Evolutionary conservation across 2,113 vertebrate species (phyloP).

Genomic region (Phyllopteryx taeniolatus): DNA sequence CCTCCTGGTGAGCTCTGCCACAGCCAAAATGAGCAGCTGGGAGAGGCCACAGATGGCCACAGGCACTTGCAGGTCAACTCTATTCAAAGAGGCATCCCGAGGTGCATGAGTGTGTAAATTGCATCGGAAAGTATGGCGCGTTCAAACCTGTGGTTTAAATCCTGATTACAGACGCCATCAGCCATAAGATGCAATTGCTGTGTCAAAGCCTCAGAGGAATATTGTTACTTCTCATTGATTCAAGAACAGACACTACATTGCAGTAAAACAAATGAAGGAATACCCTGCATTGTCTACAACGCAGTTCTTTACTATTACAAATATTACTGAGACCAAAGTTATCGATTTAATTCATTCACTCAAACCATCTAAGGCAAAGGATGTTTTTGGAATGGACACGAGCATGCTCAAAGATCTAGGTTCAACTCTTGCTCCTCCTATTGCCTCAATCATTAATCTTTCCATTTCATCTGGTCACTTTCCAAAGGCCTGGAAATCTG

Average conservation of each 20-base stretch:
- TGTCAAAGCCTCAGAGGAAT: constrained; percentile 22
- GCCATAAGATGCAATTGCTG: constrained; percentile 25
- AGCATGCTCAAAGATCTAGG: too few species aligned
- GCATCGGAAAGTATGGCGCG: constrained; percentile 27
- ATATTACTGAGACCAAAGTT: too few species aligned
- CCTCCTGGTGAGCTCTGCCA: constrained; percentile 54
- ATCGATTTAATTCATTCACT: too few species aligned
- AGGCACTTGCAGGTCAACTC: constrained; percentile 48
- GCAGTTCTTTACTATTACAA: too few species aligned
- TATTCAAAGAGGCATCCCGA: constrained; percentile 49
- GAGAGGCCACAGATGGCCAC: constrained; percentile 57
- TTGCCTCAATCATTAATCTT: too few species aligned
- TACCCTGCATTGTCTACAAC: too few species aligned
- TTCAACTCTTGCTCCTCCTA: too few species aligned
- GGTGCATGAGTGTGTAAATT: constrained; percentile 47
- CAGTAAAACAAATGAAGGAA: too few species aligned
- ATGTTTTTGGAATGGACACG: too few species aligned
- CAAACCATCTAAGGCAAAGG: too few species aligned
- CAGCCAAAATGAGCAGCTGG: constrained; percentile 65
- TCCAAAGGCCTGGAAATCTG: too few species aligned
- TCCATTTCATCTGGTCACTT: too few species aligned
- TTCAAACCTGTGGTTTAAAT: constrained; percentile 42
- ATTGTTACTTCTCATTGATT: constrained; percentile 48
- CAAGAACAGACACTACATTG: constrained; percentile 19
- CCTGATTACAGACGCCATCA: constrained; percentile 36